A percentile compares a stretch with the other conserved stretches of the same genome.
phyloP scores from a whole-genome alignment of 1,140 invertebrate genomes.

The Lepidurus apus region DNA sequence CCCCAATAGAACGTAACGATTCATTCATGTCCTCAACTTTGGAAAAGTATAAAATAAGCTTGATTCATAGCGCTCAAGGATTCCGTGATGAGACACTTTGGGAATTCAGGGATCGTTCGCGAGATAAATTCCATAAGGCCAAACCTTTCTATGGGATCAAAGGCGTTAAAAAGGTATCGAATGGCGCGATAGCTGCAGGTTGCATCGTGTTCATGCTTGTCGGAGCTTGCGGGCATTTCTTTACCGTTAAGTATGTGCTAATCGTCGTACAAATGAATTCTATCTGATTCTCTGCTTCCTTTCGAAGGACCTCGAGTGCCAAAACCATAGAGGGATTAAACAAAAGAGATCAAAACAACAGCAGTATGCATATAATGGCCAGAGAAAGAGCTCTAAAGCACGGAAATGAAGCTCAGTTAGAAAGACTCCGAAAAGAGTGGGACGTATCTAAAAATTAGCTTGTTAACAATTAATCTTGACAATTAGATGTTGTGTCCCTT shows the following conservation, averaged over 20 bases:
- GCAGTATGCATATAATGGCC: slow-evolving; percentile 24
- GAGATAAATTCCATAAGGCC: slow-evolving; percentile 32
- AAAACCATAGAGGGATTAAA: slow-evolving; percentile 29
- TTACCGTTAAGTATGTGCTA: slow-evolving; percentile 50
- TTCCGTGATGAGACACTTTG: slow-evolving; percentile 39
- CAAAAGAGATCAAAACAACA: slow-evolving; percentile 31
- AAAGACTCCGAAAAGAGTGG: slow-evolving; percentile 29
- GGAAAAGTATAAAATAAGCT: not conserved
- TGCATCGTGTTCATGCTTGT: slow-evolving; percentile 50
- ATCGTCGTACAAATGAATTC: not conserved
- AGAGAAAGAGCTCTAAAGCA: slow-evolving; percentile 33
- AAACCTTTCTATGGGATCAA: slow-evolving; percentile 54
- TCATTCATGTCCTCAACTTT: not conserved
- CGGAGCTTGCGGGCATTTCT: slow-evolving; percentile 51
- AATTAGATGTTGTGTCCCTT: not conserved
- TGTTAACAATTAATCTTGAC: no score
- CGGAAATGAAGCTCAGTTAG: slow-evolving; percentile 36
- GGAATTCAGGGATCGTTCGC: slow-evolving; percentile 32
- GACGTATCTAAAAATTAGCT: not conserved
- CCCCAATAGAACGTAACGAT: not conserved
- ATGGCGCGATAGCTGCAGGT: slow-evolving; percentile 51
- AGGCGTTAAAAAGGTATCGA: slow-evolving; percentile 52
- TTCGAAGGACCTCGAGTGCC: not conserved
- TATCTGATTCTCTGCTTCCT: slow-evolving; percentile 1
- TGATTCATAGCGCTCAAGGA: slow-evolving; percentile 33